A percentile compares a stretch with the other conserved stretches of the same genome.
Conservation (phyloP, 2,797 vertebrate genomes). For the Buceros bicornis region DNA sequence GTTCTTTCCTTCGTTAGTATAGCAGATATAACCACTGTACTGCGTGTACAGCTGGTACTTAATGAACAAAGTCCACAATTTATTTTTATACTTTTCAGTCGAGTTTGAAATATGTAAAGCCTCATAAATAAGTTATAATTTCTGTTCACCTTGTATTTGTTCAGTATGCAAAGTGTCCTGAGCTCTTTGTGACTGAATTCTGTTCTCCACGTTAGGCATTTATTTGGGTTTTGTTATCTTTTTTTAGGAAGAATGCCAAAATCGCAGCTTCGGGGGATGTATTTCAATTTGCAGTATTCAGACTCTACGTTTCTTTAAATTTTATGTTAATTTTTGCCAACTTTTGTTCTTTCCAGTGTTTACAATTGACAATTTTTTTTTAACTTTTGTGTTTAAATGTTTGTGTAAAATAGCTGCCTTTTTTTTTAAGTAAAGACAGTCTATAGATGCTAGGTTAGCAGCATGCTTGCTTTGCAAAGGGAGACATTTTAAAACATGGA, state of each 20-base stretch:
- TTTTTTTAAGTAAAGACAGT: conserved; percentile 47
- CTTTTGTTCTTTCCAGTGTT: conserved; percentile 83
- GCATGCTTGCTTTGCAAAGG: conserved; percentile 88
- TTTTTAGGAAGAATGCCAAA: conserved; percentile 79
- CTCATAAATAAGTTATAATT: conserved; percentile 79
- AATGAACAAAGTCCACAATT: conserved; percentile 82
- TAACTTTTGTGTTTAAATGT: conserved; percentile 82
- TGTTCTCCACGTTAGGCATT: conserved; percentile 49
- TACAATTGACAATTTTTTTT: conserved; percentile 81
- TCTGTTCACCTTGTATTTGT: conserved; percentile 79
- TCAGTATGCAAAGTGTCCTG: conserved; percentile 76
- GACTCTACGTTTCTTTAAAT: conserved; percentile 64
- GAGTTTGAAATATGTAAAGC: conserved; percentile 78
- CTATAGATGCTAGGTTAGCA: conserved; percentile 81
- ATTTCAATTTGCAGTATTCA: conserved; percentile 81
- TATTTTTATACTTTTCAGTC: conserved; percentile 85
- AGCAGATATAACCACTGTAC: conserved; percentile 64
- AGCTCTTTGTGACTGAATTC: conserved; percentile 76
- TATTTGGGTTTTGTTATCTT: conserved; percentile 5
- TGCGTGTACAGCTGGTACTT: conserved; percentile 59
- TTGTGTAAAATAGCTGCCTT: conserved; percentile 86
- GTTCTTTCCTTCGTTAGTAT: conserved; percentile 66
- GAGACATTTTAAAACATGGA: conserved; percentile 77
- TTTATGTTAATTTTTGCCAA: conserved; percentile 65
- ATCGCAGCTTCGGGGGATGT: conserved; percentile 76